Evolutionary conservation across 2,113 vertebrate species (phyloP).

Genomic region (Oryzias curvinotus): DNA sequence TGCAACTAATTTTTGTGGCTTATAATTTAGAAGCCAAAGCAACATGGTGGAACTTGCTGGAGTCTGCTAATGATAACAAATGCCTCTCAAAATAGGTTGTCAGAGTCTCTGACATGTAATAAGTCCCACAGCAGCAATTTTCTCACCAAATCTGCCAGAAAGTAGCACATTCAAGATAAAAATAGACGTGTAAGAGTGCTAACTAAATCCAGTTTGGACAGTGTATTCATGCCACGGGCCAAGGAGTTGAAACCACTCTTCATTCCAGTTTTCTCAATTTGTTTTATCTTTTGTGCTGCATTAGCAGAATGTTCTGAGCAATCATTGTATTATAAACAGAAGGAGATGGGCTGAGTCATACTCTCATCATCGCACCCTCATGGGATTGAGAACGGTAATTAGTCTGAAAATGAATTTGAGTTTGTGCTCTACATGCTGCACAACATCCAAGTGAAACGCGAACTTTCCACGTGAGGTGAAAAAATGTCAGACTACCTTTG

Average conservation of each 20-base stretch:
- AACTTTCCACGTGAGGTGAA: conserved; percentile 12
- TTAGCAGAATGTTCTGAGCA: conserved; percentile 30
- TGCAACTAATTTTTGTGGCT: conserved; percentile 19
- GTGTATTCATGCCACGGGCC: conserved; percentile 27
- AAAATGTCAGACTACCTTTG: conserved; percentile 10
- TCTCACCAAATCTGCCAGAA: conserved; percentile 32
- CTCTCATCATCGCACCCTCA: conserved; percentile 18
- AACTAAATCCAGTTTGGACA: conserved; percentile 29
- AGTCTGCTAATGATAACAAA: conserved; percentile 23
- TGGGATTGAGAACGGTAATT: conserved; percentile 54
- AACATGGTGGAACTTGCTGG: conserved; percentile 14
- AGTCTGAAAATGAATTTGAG: conserved; percentile 22
- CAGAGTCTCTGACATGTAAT: conserved; percentile 23
- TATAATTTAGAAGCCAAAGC: conserved; percentile 16
- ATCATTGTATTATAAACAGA: conserved; percentile 27
- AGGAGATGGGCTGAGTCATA: conserved; percentile 35
- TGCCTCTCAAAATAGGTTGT: conserved; percentile 27
- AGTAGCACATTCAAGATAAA: conserved; percentile 36
- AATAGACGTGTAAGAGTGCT: conserved; percentile 29
- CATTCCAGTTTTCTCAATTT: conserved; percentile 10
- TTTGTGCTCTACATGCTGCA: conserved; percentile 11
- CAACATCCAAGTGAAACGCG: conserved; percentile 13
- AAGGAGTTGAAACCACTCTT: conserved; percentile 25
- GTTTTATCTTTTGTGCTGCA: conserved; percentile 32
- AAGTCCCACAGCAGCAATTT: conserved; percentile 19